These are phyloP conservation scores for Aphidius gifuensis DNA, from an alignment of 1,140 invertebrate species.

Conservation along the genomic window DNA sequence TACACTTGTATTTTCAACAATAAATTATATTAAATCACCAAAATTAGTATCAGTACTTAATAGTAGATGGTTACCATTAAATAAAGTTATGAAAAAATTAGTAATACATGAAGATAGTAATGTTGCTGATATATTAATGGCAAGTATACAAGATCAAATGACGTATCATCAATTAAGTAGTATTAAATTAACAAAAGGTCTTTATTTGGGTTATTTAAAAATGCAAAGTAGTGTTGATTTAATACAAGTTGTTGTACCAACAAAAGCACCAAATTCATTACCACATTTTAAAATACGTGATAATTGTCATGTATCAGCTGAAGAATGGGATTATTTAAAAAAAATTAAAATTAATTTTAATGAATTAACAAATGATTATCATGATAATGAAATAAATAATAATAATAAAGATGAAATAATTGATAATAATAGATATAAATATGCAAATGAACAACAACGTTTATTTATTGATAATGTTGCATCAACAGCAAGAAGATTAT, in stretches of 20 bases:
- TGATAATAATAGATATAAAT: slow-evolving; percentile 48
- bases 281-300: slow-evolving; percentile 89
- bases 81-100: slow-evolving; percentile 66
- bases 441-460: slow-evolving; percentile 71
- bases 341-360: slow-evolving; percentile 41
- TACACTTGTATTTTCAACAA: slow-evolving; percentile 84
- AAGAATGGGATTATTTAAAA: slow-evolving; percentile 85
- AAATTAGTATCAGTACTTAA: slow-evolving; percentile 83
- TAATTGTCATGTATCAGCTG: slow-evolving; percentile 91
- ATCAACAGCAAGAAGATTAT: slow-evolving; percentile 67
- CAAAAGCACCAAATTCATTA: slow-evolving; percentile 86
- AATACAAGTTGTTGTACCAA: slow-evolving; percentile 88
- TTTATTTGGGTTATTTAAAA: slow-evolving; percentile 94
- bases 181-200: slow-evolving; percentile 74
- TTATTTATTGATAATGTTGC: slow-evolving; percentile 74
- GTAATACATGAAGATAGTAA: slow-evolving; percentile 69
- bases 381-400: slow-evolving; percentile 36
- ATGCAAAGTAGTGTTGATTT: slow-evolving; percentile 92
- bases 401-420: slow-evolving; percentile 55
- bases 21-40: slow-evolving; percentile 78
- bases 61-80: slow-evolving; percentile 83
- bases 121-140: slow-evolving; percentile 78
- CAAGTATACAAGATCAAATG: slow-evolving; percentile 85
- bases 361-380: slow-evolving; percentile 2
- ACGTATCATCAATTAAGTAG: slow-evolving; percentile 86